These are phyloP conservation scores for Murina feae DNA, from an alignment of 2,113 vertebrate species.

Conservation along the genomic window DNA sequence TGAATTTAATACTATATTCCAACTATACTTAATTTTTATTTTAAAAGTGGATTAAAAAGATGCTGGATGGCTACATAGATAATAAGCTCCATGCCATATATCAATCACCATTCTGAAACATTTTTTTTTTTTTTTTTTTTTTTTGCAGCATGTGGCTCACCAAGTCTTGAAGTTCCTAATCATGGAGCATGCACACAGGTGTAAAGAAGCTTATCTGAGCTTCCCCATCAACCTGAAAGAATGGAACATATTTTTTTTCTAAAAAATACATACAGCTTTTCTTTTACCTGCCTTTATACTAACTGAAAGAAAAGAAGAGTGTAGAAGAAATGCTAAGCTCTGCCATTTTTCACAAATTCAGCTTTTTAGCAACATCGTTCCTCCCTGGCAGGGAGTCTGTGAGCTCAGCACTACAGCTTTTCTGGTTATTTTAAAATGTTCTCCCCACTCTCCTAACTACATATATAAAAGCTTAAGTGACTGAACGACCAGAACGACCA, in stretches of 20 bases:
- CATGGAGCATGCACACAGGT: too few relatives aligned
- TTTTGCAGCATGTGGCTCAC: background rate
- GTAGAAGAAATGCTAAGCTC: background rate
- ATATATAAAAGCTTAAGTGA: too few relatives aligned
- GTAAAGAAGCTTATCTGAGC: background rate
- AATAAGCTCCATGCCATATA: background rate
- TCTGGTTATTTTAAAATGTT: background rate
- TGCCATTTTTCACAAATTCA: background rate
- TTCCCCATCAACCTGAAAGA: background rate
- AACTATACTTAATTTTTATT: background rate
- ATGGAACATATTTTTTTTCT: background rate
- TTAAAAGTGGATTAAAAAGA: background rate
- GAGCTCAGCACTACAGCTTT: background rate
- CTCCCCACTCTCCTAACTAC: background rate
- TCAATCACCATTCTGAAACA: background rate
- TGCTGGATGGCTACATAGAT: slow-evolving; percentile 50
- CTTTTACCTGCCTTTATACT: background rate
- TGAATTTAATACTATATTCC: background rate
- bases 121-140: background rate
- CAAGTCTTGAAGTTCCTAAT: background rate
- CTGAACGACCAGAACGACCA: too few relatives aligned
- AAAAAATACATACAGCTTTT: background rate
- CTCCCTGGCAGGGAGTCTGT: background rate
- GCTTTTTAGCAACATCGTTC: background rate
- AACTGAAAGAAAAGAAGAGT: background rate